Percentiles rank a stretch among this genome's conserved stretches.
phyloP scores from a whole-genome alignment of 2,888 invertebrate genomes.

The Norana najaformis region DNA sequence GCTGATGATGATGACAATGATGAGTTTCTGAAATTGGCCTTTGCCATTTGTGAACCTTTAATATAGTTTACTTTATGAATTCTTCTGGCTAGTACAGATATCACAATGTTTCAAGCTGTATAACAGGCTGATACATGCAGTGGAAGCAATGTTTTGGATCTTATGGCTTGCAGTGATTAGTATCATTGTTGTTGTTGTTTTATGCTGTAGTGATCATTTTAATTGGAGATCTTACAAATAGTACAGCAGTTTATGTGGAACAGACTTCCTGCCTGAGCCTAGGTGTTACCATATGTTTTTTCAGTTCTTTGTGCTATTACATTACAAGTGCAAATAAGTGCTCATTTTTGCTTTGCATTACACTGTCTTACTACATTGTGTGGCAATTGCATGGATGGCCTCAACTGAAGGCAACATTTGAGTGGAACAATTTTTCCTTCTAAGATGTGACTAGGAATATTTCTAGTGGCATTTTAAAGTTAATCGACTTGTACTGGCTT shows the following conservation, averaged over 20 bases:
- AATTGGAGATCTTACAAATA: background rate
- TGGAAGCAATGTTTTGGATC: background rate
- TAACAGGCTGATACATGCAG: background rate
- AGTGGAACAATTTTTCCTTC: background rate
- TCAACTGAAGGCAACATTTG: background rate
- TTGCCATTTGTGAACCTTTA: too few species aligned
- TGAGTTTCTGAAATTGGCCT: background rate
- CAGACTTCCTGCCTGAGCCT: background rate
- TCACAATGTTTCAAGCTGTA: background rate
- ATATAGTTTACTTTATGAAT: too few species aligned
- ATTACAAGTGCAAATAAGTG: background rate
- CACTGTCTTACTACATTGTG: background rate
- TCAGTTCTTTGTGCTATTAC: background rate
- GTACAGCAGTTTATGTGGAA: too few species aligned
- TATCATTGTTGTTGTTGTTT: background rate
- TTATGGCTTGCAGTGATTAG: background rate
- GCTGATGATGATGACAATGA: background rate
- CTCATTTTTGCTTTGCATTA: background rate
- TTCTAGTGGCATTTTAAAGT: background rate
- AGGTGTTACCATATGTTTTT: background rate
- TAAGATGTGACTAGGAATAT: background rate
- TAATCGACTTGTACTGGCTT: background rate
- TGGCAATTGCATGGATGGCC: too few species aligned
- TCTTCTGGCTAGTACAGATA: background rate
- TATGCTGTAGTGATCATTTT: background rate